Base-by-base conservation (phyloP, 2,113 vertebrate species). In the Mus spicilegus region DNA sequence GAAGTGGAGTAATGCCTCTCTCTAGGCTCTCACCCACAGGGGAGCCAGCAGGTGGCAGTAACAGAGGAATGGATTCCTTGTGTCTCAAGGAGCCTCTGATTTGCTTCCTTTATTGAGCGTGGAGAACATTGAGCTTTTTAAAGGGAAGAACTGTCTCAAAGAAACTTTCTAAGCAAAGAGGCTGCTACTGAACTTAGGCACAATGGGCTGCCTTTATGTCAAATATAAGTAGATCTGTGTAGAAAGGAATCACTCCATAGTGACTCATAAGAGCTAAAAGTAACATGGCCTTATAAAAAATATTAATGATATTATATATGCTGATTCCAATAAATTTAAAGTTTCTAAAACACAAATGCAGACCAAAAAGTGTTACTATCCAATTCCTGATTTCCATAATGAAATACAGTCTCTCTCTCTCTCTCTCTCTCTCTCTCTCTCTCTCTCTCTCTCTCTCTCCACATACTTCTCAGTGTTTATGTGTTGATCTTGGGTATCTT, bases 291-390 rank as follows among this genome's bases (percentile, higher is more conserved):
- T 88, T 84, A 75, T 8, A 2, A 81, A 95, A 95, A 90, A 94
- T 84, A 69, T 75, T 91, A 80, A 87, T 89, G 65, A 76, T 76
- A 63, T 84, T 87, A 82, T 95, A 73, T 87, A 58, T 80, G 86
- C 80, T 94, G 73, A 46, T 42, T 93, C 86, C 77, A 91, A 73
- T 72, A 89, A 93, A 76, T 75, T 89, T 70, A 63, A 12, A 89
- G 67, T 91, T 94, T 80, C 63, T 97, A 75, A 94, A 96, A 89
- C 20, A 87, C 24, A 33, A 96, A 75, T 54, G 14, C 54, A 93
- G 82, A 89, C 33, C 87, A 92, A 93, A 51, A 39, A 39, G 13
- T 91, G 24, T 77, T 96, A 93, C 33, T 90, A 92, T 81, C 91
- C 77, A 91, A 63, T 30, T 86, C 91, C 94, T 90, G 1, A 80